Percentiles rank a stretch among this genome's conserved stretches.
Evolutionary conservation across 2,797 vertebrate species (phyloP).

Genomic region (Muscicapa comitata): DNA sequence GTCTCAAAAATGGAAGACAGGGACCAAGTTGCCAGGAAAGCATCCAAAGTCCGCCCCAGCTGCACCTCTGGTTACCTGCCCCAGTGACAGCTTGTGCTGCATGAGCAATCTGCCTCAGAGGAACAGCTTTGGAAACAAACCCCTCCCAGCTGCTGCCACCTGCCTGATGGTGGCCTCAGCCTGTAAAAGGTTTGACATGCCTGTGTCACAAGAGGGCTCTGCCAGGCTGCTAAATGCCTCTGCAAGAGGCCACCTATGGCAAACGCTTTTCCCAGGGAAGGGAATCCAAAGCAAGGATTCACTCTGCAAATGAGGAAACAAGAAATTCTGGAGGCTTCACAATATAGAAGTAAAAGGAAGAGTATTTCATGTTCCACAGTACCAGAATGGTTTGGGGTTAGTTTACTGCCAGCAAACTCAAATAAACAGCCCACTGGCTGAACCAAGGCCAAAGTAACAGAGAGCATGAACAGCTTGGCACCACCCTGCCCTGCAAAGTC

Average conservation of each 20-base stretch:
- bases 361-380: not conserved
- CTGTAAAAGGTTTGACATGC: not conserved
- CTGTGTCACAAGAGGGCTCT: not conserved
- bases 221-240: not conserved
- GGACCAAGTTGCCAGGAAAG: not conserved
- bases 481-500: not conserved
- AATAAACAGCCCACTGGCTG: slow-evolving; percentile 25
- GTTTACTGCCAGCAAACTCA: slow-evolving; percentile 24
- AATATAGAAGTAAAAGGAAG: not conserved
- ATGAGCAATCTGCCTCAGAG: not conserved
- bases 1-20: not conserved
- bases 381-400: not conserved
- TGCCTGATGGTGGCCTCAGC: not conserved
- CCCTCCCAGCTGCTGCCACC: not conserved
- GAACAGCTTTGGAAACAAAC: not conserved
- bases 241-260: not conserved
- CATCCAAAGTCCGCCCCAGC: not conserved
- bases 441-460: slow-evolving; percentile 18
- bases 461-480: not conserved
- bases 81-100: not conserved
- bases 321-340: not conserved
- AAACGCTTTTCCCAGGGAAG: not conserved
- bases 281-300: not conserved
- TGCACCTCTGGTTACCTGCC: not conserved
- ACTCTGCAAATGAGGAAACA: not conserved